Conservation (phyloP, 2,888 invertebrate species). For the Bombylius discolor region DNA sequence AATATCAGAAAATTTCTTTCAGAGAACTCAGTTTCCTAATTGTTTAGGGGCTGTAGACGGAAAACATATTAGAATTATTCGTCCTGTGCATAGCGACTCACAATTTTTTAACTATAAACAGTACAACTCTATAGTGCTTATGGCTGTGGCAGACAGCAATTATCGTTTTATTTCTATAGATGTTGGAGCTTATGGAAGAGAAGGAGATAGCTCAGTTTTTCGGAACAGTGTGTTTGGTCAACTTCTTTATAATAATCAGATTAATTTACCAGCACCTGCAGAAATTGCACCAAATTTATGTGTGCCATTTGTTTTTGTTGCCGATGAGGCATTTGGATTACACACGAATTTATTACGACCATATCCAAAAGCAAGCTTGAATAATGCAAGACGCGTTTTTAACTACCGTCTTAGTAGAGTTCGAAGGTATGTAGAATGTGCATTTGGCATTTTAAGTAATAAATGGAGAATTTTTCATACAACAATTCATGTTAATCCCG, state of each 20-base stretch:
- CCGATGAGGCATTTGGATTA: constrained; percentile 5
- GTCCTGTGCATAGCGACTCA: neutral
- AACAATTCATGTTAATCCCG: constrained; percentile 13
- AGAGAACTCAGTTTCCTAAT: no score
- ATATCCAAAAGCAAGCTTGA: constrained; percentile 6
- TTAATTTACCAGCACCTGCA: neutral
- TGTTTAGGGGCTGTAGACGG: no score
- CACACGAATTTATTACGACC: constrained; percentile 14
- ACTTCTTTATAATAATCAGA: neutral
- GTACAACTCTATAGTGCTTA: neutral
- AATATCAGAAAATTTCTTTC: no score
- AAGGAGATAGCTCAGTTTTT: neutral
- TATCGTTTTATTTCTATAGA: constrained; percentile 6
- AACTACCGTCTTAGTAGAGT: constrained; percentile 5
- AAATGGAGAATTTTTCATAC: constrained; percentile 18
- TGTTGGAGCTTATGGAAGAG: constrained; percentile 1
- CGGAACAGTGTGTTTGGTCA: neutral
- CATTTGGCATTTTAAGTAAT: constrained; percentile 14
- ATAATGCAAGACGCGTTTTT: neutral
- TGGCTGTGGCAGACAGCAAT: constrained; percentile 2
- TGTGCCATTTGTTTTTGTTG: constrained; percentile 4
- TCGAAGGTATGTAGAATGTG: constrained; percentile 6
- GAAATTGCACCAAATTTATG: neutral
- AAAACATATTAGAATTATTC: no score
- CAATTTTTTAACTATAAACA: constrained; percentile 6